Evolutionary conservation across 1,140 invertebrate species (phyloP).

Genomic region (Psilanteris sp.): DNA sequence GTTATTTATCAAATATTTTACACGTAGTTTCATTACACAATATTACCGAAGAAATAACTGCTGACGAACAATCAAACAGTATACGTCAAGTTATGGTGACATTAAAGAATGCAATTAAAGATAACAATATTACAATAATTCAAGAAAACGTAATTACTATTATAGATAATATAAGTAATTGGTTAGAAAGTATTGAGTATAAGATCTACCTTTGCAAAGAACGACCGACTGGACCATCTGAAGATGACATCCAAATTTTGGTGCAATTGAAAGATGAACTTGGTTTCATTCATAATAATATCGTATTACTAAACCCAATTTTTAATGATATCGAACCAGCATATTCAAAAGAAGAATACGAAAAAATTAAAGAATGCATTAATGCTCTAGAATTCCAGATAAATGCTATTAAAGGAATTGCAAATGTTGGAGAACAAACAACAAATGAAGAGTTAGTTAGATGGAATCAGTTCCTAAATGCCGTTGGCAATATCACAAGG

Average conservation of each 20-base stretch:
- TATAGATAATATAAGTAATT: constrained; percentile 88
- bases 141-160: constrained; percentile 86
- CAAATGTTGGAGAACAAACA: constrained; percentile 80
- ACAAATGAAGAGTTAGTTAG: constrained; percentile 82
- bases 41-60: constrained; percentile 78
- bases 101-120: constrained; percentile 83
- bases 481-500: constrained; percentile 80
- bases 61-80: constrained; percentile 80
- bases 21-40: constrained; percentile 82
- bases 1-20: constrained; percentile 81
- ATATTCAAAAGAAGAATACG: constrained; percentile 73
- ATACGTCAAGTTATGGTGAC: constrained; percentile 82
- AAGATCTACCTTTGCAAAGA: constrained; percentile 84
- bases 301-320: constrained; percentile 71
- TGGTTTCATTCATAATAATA: constrained; percentile 76
- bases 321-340: constrained; percentile 74
- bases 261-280: constrained; percentile 81
- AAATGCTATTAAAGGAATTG: constrained; percentile 78
- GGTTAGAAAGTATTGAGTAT: constrained; percentile 91
- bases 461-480: constrained; percentile 86
- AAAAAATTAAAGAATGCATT: constrained; percentile 77
- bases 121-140: constrained; percentile 82
- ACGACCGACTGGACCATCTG: constrained; percentile 61
- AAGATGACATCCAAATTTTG: constrained; percentile 68
- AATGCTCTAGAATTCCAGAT: constrained; percentile 77